Base-by-base conservation (phyloP, 2,797 vertebrate genomes). In the Sphenodon punctatus region DNA sequence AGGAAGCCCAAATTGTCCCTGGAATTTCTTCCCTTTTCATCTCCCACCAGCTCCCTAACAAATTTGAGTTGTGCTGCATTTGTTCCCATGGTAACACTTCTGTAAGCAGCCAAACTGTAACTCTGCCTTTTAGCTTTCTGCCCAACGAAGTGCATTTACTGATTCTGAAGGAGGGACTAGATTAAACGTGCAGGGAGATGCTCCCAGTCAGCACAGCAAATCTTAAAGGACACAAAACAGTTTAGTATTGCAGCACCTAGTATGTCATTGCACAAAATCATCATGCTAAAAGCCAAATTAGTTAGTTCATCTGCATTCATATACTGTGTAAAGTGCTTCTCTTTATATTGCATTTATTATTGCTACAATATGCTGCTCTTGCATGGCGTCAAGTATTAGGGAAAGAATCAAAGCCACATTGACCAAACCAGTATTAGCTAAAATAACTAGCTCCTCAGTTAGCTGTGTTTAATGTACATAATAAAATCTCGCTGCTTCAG, bases 21-120 rank as follows among this genome's bases (percentile, higher is more conserved):
- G 17, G 78, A 86, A 6, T 66, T 66, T 70, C 53, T 56, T 25
- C 60, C 53, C 56, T 72, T 67, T 74, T 85, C 77, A 67, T 75
- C 82, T 67, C 51, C 61, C 58, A 22, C 76, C 45, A 53, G 70
- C 79, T 73, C 55, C 53, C 66, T 41, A 25, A 67, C n/a, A n/a
- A 59, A 73, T 75, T 88, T 64, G 68, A 42, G 75, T n/a, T 86
- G 74, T 73, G 75, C 78, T 75, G 48, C 71, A 88, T 58, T 75
- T 43, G 86, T 91, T 88, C 48, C 91, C 88, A 80, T 78, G 70
- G 88, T 59, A 89, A 82, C 73, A 58, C 61, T 67, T 72, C 74
- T 53, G 34, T 67, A 88, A 78, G 80, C 78, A 56, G 59, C 76
- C 71, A 63, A 82, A 53, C 19, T 10, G 5, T 61, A 36, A 68